Conservation (phyloP, 2,797 vertebrate species). For the Apogon talboti region DNA sequence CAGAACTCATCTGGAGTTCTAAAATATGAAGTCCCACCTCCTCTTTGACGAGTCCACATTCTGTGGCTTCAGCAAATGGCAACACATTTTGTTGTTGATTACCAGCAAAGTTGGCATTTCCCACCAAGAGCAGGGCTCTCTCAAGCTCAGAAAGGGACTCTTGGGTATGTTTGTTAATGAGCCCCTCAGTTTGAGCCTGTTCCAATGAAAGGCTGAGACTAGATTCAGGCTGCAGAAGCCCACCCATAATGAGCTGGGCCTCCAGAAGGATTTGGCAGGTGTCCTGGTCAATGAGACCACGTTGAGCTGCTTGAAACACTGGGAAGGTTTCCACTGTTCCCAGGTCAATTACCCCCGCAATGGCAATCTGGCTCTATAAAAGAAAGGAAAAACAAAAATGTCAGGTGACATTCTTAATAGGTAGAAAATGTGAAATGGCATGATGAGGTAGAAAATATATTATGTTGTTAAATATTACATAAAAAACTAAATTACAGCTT, state of each 20-base stretch:
- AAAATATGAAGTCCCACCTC: constrained; percentile 88
- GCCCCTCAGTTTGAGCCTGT: constrained; percentile 81
- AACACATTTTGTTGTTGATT: constrained; percentile 64
- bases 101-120: constrained; percentile 47
- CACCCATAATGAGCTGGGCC: constrained; percentile 90
- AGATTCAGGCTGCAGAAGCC: constrained; percentile 87
- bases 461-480: background rate
- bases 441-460: constrained; percentile 4
- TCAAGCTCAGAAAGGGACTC: constrained; percentile 84
- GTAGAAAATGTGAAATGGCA: background rate
- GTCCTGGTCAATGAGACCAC: constrained; percentile 96
- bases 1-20: constrained; percentile 85
- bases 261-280: constrained; percentile 90
- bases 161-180: constrained; percentile 83
- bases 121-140: constrained; percentile 76
- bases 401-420: background rate
- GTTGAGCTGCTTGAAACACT: constrained; percentile 91
- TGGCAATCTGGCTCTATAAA: constrained; percentile 84
- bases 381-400: constrained; percentile 58
- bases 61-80: constrained; percentile 83
- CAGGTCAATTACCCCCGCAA: constrained; percentile 96
- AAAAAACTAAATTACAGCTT: background rate
- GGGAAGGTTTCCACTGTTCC: constrained; percentile 95
- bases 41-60: constrained; percentile 86
- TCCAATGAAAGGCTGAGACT: constrained; percentile 85